Evolutionary conservation across 2,888 invertebrate genomes (phyloP).

Genomic region (Orthosia incerta): DNA sequence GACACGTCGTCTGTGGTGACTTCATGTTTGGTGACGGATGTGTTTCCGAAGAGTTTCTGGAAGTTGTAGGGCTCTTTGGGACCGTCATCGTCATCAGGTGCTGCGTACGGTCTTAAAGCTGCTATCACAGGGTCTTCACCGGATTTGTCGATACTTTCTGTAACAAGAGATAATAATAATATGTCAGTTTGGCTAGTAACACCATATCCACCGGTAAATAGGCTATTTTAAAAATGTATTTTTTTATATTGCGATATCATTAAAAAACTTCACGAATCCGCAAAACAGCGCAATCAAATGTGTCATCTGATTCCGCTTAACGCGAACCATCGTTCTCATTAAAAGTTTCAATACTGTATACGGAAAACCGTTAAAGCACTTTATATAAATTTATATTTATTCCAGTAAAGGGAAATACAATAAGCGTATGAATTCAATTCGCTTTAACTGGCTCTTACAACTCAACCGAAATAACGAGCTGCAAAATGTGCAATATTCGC

Average conservation of each 20-base stretch:
- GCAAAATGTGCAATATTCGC: constrained; percentile 3
- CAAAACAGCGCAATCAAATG: constrained; percentile 1
- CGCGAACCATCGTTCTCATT: constrained; percentile 20
- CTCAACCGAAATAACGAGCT: constrained; percentile 33
- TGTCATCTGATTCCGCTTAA: constrained; percentile 1
- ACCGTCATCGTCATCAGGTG: constrained; percentile 82
- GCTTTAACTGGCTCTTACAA: constrained; percentile 33
- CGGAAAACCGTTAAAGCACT: constrained; percentile 11
- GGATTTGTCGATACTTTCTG: constrained; percentile 88
- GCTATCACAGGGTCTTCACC: constrained; percentile 87
- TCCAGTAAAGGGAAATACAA: constrained; percentile 28
- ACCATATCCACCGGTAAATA: not conserved
- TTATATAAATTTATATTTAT: constrained; percentile 34
- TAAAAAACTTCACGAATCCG: not conserved
- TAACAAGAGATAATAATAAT: constrained; percentile 75
- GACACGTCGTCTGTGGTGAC: constrained; percentile 74
- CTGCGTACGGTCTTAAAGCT: constrained; percentile 83
- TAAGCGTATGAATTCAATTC: constrained; percentile 9
- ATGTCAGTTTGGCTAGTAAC: not conserved
- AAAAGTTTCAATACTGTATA: constrained; percentile 29
- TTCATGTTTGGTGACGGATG: constrained; percentile 65
- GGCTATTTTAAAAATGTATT: no score
- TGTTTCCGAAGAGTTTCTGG: constrained; percentile 85
- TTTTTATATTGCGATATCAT: not conserved
- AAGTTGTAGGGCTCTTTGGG: constrained; percentile 77